phyloP scores from a whole-genome alignment of 30 jellyfish, hydroid and myxozoan species.

The Rhopilema esculentum region DNA sequence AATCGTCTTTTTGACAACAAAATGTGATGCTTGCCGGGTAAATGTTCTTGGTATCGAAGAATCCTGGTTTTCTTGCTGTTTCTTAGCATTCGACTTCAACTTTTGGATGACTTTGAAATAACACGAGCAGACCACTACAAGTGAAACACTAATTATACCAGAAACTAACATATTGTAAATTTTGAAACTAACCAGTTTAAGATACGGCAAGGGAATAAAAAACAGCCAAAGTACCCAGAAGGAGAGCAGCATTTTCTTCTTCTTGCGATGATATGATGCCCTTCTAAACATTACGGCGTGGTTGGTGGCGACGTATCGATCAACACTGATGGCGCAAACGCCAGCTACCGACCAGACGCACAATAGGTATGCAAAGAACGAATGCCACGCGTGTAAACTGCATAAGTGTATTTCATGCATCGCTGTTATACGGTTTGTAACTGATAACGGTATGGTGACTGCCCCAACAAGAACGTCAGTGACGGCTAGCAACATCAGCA shows the following conservation, averaged over 20 bases:
- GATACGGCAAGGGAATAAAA: neutral
- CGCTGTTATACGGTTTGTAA: neutral
- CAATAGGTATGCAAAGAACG: neutral
- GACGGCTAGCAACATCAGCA: neutral
- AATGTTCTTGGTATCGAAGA: neutral
- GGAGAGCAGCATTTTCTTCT: neutral
- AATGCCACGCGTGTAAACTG: neutral
- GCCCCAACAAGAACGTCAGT: constrained; percentile 6
- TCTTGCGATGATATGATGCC: neutral
- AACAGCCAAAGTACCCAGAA: neutral
- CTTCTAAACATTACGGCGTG: neutral
- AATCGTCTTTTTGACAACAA: neutral
- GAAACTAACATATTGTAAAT: neutral
- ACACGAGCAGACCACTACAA: neutral
- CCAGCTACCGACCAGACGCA: neutral
- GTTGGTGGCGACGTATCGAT: constrained; percentile 2
- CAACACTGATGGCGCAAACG: neutral
- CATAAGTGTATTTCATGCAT: neutral
- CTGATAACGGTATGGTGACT: neutral
- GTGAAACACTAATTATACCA: neutral
- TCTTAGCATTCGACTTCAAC: neutral
- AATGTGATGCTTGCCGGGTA: neutral
- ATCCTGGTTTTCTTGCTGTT: neutral
- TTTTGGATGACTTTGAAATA: neutral
- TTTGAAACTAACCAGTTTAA: neutral